Base-by-base conservation (phyloP, 2,797 vertebrate species). In the Kryptolebias ocellatus region DNA sequence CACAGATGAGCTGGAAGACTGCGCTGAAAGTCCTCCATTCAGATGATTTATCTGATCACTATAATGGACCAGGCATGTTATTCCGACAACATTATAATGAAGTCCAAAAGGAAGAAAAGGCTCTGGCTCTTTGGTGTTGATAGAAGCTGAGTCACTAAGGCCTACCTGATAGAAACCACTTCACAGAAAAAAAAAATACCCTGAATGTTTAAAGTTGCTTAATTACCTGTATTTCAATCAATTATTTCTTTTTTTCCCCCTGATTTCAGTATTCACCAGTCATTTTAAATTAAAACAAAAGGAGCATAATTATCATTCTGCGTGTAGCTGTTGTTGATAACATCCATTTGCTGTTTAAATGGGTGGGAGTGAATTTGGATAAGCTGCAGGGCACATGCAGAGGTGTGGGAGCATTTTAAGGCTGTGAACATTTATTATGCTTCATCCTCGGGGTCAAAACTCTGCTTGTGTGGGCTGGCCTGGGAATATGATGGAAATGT, bases 11-110 rank as follows among this genome's bases (percentile, higher is more conserved):
- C 67, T 65, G 66, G 37, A 70, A 70, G 72, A 67, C 74, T 63
- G 60, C 67, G 72, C 10, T 86, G 78, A 83, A 87, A 83, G 82
- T 77, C 85, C 74, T 76, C 81, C 78, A 84, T 90, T 89, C 78
- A 79, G 64, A 74, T 79, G 66, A 85, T 85, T 83, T 80, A 75
- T 84, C 84, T 80, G 70, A 81, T 85, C 78, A 84, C 73, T 72
- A 86, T 79, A 88, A 90, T 85, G 70, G 74, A 78, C 69, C 42
- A 68, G 57, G 70, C 75, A 78, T 84, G 87, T 81, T 84, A 86
- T 91, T 90, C 79, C 53, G 74, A 88, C 84, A 80, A 64, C 75
- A 83, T 81, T 87, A 79, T 84, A 84, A 89, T 83, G 53, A 72
- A 74, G 75, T 76, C 66, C 83, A 72, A 73, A 46, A 46, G 16